Base-by-base conservation (phyloP, 2,888 invertebrate genomes). In the Sphaerophoria taeniata region DNA sequence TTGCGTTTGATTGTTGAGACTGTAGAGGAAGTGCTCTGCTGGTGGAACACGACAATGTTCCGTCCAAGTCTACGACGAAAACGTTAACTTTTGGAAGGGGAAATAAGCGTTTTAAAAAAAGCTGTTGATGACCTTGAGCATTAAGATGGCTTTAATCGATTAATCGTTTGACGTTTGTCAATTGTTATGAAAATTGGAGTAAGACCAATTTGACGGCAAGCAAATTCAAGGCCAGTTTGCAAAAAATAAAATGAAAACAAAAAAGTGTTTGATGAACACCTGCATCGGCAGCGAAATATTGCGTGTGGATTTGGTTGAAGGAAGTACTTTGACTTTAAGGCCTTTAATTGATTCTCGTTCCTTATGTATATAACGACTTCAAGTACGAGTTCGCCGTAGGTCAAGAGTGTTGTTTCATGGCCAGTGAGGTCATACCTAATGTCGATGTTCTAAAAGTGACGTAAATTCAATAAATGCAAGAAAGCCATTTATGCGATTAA, bases 61-160 rank as follows among this genome's bases (percentile, higher is more conserved):
- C 12, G 12, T 9, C 11, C 12, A 39, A 6, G 39, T 2, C 9
- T 6, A 39, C 39, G 7, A 39, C 6, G 51, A 2, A 6, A 1
- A 2, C 3, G 24, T 4, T 33, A 14, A 9, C 6, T 14, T 16
- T 16, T 47, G 14, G n/a, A 11, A 36, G 58, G 11, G 12, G 60
- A 24, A 7, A 36, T 36, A 36, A 3, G 31, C 77, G 53, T 49
- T 73, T 55, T 56, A n/a, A 14, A 39, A 36, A 39, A 36, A 36
- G 31, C 47, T 9, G n/a, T 45, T 43, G 70, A 74, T 49, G 83
- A 79, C 83, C 83, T 84, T 84, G 83, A 14, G 65, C 70, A 74
- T 74, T 74, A 63, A 83, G 56, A 24, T 47, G 74, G 63, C 47
- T 39, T 56, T 58, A 33, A 69, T 76, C 63, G 76, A 70, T 74